Evolutionary conservation across 2,888 invertebrate genomes (phyloP).

Genomic region (Apodemia mormo): DNA sequence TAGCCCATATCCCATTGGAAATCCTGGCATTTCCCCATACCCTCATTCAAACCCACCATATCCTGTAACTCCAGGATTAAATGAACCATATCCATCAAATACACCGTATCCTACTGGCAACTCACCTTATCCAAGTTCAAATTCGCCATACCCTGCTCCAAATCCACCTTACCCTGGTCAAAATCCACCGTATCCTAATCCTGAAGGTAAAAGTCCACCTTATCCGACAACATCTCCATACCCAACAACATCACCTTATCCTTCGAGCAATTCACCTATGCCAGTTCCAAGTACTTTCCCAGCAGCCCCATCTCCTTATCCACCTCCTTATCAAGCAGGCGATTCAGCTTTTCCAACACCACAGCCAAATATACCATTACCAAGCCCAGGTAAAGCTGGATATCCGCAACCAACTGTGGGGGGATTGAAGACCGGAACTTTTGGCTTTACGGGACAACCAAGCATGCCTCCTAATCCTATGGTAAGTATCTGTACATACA

Average conservation of each 20-base stretch:
- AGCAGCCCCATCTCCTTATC: background rate
- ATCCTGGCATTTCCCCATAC: slow-evolving; percentile 37
- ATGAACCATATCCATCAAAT: slow-evolving; percentile 35
- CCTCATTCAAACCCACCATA: slow-evolving; percentile 39
- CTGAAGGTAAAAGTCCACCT: background rate
- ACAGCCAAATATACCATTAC: slow-evolving; percentile 18
- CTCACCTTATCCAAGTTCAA: slow-evolving; percentile 25
- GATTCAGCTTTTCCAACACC: slow-evolving; percentile 2
- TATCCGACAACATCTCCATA: slow-evolving; percentile 26
- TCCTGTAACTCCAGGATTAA: slow-evolving; percentile 29
- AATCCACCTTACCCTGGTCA: slow-evolving; percentile 32
- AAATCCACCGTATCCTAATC: slow-evolving; percentile 24
- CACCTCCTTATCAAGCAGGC: background rate
- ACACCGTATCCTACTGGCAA: slow-evolving; percentile 39
- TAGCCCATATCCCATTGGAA: slow-evolving; percentile 39
- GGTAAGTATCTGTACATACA: background rate
- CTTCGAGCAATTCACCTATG: slow-evolving; percentile 32
- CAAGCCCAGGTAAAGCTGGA: background rate
- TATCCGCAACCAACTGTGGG: background rate
- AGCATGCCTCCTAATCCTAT: slow-evolving; percentile 13
- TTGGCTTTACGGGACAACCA: slow-evolving; percentile 48
- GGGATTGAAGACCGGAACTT: slow-evolving; percentile 46
- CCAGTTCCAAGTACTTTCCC: slow-evolving; percentile 14
- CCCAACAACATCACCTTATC: slow-evolving; percentile 29
- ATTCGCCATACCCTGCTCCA: slow-evolving; percentile 31